Conservation (phyloP, 2,113 vertebrate species). For the Chaenogobius annularis region DNA sequence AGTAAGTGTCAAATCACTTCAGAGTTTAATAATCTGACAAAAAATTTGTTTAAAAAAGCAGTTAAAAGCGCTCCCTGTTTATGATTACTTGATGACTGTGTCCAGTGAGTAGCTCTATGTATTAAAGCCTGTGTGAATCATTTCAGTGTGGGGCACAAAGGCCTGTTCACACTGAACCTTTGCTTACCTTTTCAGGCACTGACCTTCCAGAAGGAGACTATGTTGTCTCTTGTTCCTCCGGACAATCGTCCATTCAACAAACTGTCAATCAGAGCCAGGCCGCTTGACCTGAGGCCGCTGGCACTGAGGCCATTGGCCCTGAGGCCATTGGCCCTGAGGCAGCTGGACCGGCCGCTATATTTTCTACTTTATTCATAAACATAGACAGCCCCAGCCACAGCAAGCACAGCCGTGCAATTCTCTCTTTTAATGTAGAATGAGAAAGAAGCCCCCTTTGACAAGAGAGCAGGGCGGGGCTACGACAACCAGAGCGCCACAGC, state of each 20-base stretch:
- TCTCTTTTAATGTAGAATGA: too few relatives aligned
- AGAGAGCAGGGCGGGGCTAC: too few relatives aligned
- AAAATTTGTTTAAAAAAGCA: too few relatives aligned
- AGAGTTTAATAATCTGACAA: too few relatives aligned
- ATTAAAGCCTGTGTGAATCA: constrained; percentile 61
- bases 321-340: too few relatives aligned
- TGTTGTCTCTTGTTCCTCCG: constrained; percentile 76
- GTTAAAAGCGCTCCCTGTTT: background rate
- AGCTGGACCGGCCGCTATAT: too few relatives aligned
- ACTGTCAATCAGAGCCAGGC: constrained; percentile 67
- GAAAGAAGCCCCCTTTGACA: too few relatives aligned
- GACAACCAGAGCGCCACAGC: too few relatives aligned
- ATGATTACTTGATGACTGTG: constrained; percentile 33
- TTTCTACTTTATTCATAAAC: too few relatives aligned
- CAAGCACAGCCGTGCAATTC: too few relatives aligned
- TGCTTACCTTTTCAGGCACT: constrained; percentile 73
- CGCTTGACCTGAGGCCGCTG: constrained; percentile 56
- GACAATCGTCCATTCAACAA: constrained; percentile 78
- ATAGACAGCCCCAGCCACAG: too few relatives aligned
- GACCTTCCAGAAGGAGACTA: constrained; percentile 77
- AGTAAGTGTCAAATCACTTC: too few relatives aligned
- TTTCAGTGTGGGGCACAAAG: constrained; percentile 65
- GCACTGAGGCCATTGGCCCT: constrained; percentile 60
- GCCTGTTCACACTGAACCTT: constrained; percentile 71
- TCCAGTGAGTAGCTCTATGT: constrained; percentile 50